Conservation (phyloP, 2,888 invertebrate genomes). For the Protodeltote pygarga region DNA sequence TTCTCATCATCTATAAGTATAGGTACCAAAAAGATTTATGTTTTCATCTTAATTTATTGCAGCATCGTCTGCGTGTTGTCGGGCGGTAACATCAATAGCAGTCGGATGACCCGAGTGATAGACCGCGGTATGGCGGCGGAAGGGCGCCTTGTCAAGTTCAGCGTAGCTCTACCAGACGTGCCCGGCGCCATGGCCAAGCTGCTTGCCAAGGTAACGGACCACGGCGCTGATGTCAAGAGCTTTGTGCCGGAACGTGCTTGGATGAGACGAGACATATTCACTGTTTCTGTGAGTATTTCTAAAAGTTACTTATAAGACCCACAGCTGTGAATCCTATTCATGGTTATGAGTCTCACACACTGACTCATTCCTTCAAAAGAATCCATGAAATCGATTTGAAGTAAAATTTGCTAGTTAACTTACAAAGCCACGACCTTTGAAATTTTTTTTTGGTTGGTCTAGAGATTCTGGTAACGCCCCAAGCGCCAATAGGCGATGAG, state of each 20-base stretch:
- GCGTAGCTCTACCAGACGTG: slow-evolving; percentile 89
- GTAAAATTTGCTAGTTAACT: too few species aligned
- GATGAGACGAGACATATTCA: slow-evolving; percentile 93
- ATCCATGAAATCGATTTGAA: too few species aligned
- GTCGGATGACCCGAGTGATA: slow-evolving; percentile 92
- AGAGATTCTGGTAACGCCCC: too few species aligned
- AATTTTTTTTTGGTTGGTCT: too few species aligned
- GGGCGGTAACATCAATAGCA: slow-evolving; percentile 95
- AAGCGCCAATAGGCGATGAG: too few species aligned
- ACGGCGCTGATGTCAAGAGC: slow-evolving; percentile 95
- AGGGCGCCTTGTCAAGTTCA: slow-evolving; percentile 87
- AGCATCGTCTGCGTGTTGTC: slow-evolving; percentile 93
- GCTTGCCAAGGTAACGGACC: slow-evolving; percentile 88
- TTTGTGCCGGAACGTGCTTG: slow-evolving; percentile 97
- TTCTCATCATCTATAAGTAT: too few species aligned
- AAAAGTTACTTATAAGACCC: too few species aligned
- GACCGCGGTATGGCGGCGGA: slow-evolving; percentile 95
- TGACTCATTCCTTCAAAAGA: too few species aligned
- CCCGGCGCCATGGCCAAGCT: slow-evolving; percentile 95
- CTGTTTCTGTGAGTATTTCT: slow-evolving; percentile 49
- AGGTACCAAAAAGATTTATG: too few species aligned
- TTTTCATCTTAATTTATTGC: slow-evolving; percentile 31
- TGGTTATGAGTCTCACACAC: too few species aligned
- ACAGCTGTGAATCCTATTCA: too few species aligned
- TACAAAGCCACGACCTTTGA: too few species aligned